Base-by-base conservation (phyloP, 2,113 vertebrate genomes). In the Geococcyx californianus region DNA sequence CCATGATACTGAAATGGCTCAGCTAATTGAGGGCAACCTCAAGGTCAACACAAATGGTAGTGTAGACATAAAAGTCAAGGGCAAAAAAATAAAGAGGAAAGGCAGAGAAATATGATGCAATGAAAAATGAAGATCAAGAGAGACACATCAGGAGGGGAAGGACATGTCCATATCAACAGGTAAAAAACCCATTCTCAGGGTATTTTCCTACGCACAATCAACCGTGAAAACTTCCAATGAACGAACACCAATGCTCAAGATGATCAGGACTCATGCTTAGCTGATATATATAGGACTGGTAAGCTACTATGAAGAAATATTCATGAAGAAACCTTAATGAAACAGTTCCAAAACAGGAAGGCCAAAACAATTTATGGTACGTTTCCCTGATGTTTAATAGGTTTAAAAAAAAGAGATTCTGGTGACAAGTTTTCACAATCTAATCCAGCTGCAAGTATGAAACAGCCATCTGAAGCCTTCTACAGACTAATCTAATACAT, bases 11-110 rank as follows among this genome's bases (percentile, higher is more conserved):
- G 54, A 85, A 95, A 95, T 24, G 49, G 90, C 70, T 91, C 82
- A 73, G 78, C 90, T 90, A 93, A 96, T 85, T 91, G 95, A 97
- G 94, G 90, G 78, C 95, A 96, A 84, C 90, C 72, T 83, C 88
- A 83, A 93, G 90, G 88, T 92, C 92, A 94, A 10, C 54, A 85
- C 75, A 93, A 96, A 96, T 42, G 69, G 85, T 79, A 42, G 67
- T 26, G 62, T 5, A 51, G 84, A 88, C 87, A 93, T 56, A 91
- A 77, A 93, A 94, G 78, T 85, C 91, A 94, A 95, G 93, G 91
- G 34, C 78, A 86, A 66, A 95, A 94, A 91, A 74, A 76, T 69
- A 87, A 95, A 97, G 81, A 83, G 44, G 59, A 70, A 95, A 91
- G 45, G 34, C 67, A 93, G 56, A 94, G 36, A 38, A 49, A 77